Evolutionary conservation across 92 coral and sea anemone species (phyloP), one percentile per base, ranked within the genome.

Genomic region (Ricordea florida): DNA sequence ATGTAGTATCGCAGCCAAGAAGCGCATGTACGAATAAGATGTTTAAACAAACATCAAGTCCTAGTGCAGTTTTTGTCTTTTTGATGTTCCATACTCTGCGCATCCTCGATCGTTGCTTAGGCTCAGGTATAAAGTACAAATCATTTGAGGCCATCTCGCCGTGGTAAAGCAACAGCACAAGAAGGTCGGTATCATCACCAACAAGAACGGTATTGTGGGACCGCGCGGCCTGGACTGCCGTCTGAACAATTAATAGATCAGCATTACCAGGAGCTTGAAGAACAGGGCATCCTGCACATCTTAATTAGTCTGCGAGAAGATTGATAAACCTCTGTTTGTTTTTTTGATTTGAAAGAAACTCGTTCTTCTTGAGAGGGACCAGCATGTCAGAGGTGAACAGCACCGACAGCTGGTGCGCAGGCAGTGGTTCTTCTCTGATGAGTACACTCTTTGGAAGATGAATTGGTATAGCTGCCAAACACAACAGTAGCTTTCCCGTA

Each of bases 141-240:
- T 87, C 74, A 15, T 18, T 6, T 29, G 23, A 33, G 15, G 30
- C 47, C 20, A 31, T 10, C 23, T 35, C 20, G 9, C 76, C 27
- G 48, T 83, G 16, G 66, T 55, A 57, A 46, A 78, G 66, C 16
- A 83, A 48, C 5, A 88, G 72, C 1, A 78, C 71, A 3, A 78
- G 56, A 2, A 88, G 76, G 51, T 76, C 85, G 6, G 89, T 87
- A 46, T 76, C 82, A 33, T 80, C 84, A 10, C 81, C 80, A 13
- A 86, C 80, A 2, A 72, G 74, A 0, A 74, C 75, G 11, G 82
- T 79, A 13, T 59, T 10, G 4, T 10, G 17, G 3, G 57, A 38
- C 33, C 62, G 33, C 21, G 82, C 92, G 10, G 61, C 37, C 23
- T 56, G 9, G 46, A 81, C 60, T 26, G 89, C 77, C 14, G 82